phyloP scores from a whole-genome alignment of 2,888 invertebrate genomes.

The Microdon myrmicae region DNA sequence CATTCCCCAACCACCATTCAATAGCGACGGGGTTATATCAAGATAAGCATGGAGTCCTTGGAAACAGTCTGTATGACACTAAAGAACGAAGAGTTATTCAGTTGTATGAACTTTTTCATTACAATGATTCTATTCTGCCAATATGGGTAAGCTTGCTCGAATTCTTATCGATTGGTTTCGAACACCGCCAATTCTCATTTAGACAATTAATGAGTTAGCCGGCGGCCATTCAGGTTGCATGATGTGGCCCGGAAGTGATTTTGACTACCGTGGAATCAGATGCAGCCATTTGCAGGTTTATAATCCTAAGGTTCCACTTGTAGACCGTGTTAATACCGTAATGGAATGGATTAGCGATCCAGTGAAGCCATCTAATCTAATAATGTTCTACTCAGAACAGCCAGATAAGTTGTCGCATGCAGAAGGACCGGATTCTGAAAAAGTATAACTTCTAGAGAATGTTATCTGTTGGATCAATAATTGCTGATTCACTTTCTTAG shows the following conservation, averaged over 20 bases:
- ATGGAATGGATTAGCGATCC: slow-evolving; percentile 70
- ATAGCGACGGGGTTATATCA: slow-evolving; percentile 75
- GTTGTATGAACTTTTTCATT: slow-evolving; percentile 69
- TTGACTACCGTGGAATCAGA: slow-evolving; percentile 68
- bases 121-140: slow-evolving; percentile 69
- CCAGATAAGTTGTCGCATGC: slow-evolving; percentile 75
- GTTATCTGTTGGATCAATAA: too few species aligned
- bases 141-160: slow-evolving; percentile 69
- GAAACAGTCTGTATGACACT: slow-evolving; percentile 72
- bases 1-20: slow-evolving; percentile 79
- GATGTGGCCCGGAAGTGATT: slow-evolving; percentile 78
- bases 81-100: slow-evolving; percentile 55
- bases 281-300: slow-evolving; percentile 68
- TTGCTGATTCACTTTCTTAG: slow-evolving; percentile 24
- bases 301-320: slow-evolving; percentile 66
- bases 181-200: background rate
- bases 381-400: slow-evolving; percentile 76
- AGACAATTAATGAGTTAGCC: slow-evolving; percentile 68
- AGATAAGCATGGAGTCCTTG: slow-evolving; percentile 78
- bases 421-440: slow-evolving; percentile 66
- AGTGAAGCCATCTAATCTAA: slow-evolving; percentile 75
- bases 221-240: slow-evolving; percentile 72
- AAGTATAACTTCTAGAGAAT: slow-evolving; percentile 36
- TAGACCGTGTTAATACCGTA: slow-evolving; percentile 70
- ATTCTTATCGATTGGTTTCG: background rate